phyloP scores from a whole-genome alignment of 2,888 invertebrate species.

The Ophion costatus region DNA sequence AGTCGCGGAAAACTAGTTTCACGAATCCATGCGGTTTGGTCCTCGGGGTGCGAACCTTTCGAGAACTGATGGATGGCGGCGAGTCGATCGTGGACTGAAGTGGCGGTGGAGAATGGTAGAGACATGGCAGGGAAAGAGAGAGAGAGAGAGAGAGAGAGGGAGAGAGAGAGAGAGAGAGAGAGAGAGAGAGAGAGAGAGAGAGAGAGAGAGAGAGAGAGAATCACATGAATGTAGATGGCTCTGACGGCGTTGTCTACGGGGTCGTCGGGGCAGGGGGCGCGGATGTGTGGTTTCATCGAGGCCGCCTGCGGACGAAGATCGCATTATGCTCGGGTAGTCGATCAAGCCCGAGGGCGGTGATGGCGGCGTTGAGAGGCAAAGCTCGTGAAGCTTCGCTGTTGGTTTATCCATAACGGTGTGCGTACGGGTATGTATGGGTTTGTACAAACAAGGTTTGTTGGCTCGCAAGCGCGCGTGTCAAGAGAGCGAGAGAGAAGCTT shows the following conservation, averaged over 20 bases:
- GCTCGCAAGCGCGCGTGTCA: too few species aligned
- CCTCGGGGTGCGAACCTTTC: too few species aligned
- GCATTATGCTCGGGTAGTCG: slow-evolving; percentile 39
- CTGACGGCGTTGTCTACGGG: slow-evolving; percentile 12
- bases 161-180: background rate
- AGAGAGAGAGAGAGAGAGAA: slow-evolving; percentile 7
- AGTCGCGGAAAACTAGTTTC: too few species aligned
- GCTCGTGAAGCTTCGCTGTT: slow-evolving; percentile 26
- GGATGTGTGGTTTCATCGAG: background rate
- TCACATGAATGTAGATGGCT: background rate
- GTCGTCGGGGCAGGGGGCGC: too few species aligned
- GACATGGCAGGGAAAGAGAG: too few species aligned
- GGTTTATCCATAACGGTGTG: slow-evolving; percentile 5
- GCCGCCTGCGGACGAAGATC: slow-evolving; percentile 12
- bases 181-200: background rate
- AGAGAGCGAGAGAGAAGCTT: background rate
- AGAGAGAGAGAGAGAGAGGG: too few species aligned
- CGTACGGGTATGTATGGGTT: background rate
- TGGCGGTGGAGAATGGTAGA: too few species aligned
- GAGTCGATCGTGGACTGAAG: too few species aligned
- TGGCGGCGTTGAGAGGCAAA: slow-evolving; percentile 30
- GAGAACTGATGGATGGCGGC: too few species aligned
- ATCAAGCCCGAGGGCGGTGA: slow-evolving; percentile 26
- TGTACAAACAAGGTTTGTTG: too few species aligned
- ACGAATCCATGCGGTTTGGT: too few species aligned